A percentile compares a stretch with the other conserved stretches of the same genome.
phyloP scores from a whole-genome alignment of 2,888 invertebrate genomes.

The Zaprionus obscuricornis region DNA sequence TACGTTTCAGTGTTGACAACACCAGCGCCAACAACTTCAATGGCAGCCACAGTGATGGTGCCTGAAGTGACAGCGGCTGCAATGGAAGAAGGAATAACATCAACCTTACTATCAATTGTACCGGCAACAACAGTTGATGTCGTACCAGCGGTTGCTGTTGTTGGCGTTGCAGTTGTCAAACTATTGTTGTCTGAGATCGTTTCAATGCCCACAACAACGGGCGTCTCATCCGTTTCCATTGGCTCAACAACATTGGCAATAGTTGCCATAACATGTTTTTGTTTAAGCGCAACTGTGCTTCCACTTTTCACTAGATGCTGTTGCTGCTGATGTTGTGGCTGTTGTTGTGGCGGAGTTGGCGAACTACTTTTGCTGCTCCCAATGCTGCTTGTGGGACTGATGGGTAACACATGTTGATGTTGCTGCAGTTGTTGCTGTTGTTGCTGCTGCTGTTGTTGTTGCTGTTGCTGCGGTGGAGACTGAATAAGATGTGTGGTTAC shows the following conservation, averaged over 20 bases:
- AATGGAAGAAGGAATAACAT: conserved; percentile 44
- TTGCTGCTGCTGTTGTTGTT: conserved; percentile 56
- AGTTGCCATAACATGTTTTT: conserved; percentile 62
- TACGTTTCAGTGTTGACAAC: conserved; percentile 82
- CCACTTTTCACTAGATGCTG: conserved; percentile 37
- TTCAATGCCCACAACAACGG: conserved; percentile 41
- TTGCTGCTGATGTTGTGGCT: conserved; percentile 43
- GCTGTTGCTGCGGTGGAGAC: conserved; percentile 53
- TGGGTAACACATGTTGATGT: conserved; percentile 80
- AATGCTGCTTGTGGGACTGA: conserved; percentile 82
- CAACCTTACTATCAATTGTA: conserved; percentile 52
- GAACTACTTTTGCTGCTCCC: conserved; percentile 74
- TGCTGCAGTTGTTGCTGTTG: conserved; percentile 34
- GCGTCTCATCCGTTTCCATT: conserved; percentile 62
- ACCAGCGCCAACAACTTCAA: conserved; percentile 67
- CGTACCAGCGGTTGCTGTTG: no score
- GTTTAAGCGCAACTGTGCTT: conserved; percentile 24
- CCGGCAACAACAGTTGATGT: conserved; percentile 35
- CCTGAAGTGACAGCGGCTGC: conserved; percentile 44
- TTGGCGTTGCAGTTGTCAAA: no score
- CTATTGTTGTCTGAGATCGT: conserved; percentile 47
- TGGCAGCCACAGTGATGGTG: conserved; percentile 57
- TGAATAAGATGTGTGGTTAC: conserved; percentile 54
- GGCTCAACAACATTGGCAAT: conserved; percentile 45
- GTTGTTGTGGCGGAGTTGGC: conserved; percentile 72